Evolutionary conservation across 2,888 invertebrate species (phyloP).

Genomic region (Alviniconcha strummeri): DNA sequence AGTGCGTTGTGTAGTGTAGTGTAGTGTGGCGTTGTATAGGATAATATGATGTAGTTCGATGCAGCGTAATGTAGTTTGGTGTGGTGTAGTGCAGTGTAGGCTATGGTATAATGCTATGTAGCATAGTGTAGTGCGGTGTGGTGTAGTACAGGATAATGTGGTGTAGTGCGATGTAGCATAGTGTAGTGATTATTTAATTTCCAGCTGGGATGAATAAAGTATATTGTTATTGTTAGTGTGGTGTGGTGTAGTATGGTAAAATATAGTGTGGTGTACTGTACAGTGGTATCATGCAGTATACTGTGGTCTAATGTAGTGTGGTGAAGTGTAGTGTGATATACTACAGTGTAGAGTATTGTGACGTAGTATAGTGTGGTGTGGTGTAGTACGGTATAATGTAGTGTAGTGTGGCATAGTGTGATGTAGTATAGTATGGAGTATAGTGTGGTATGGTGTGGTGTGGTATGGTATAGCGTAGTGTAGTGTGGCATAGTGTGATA

Average conservation of each 20-base stretch:
- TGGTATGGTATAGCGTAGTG: no score
- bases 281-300: not conserved
- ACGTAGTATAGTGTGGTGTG: no score
- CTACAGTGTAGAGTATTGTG: not conserved
- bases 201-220: no score
- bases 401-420: no score
- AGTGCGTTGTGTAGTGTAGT: conserved; percentile 5
- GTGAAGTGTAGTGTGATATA: not conserved
- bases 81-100: not conserved
- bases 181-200: no score
- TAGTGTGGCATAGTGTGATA: no score
- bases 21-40: not conserved
- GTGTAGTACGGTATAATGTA: no score
- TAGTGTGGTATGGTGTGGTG: no score
- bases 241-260: not conserved
- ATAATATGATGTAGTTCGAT: not conserved
- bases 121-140: not conserved
- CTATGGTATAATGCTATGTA: not conserved
- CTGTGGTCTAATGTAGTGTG: not conserved
- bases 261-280: not conserved
- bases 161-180: not conserved
- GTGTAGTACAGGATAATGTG: not conserved
- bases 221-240: no score
- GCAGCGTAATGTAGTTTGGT: not conserved
- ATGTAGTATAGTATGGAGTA: no score